phyloP scores from a whole-genome alignment of 2,888 invertebrate genomes.

The Drosophila fulvimacula region DNA sequence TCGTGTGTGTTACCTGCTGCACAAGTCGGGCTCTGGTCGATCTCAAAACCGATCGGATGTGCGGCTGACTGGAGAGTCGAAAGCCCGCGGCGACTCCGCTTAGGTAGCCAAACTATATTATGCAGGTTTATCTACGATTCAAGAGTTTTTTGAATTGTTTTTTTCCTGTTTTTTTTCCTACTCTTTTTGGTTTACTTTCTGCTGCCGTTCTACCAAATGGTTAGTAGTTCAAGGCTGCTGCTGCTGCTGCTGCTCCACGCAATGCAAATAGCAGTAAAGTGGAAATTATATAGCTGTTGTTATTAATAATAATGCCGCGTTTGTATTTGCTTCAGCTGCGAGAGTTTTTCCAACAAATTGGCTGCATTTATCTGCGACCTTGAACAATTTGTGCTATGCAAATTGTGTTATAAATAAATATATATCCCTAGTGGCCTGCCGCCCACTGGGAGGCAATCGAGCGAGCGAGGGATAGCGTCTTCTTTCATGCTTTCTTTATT shows the following conservation, averaged over 20 bases:
- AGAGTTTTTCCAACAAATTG: constrained; percentile 6
- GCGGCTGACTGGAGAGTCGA: constrained; percentile 55
- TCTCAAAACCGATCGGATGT: constrained; percentile 60
- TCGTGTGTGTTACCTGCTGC: constrained; percentile 37
- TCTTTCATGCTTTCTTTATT: background rate
- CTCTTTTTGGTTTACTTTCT: constrained; percentile 2
- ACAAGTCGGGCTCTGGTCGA: constrained; percentile 22
- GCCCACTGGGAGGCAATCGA: background rate
- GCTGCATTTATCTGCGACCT: constrained; percentile 23
- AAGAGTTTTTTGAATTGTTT: too few species aligned
- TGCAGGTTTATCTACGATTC: constrained; percentile 34
- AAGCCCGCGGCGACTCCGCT: constrained; percentile 13
- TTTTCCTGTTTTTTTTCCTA: constrained; percentile 9
- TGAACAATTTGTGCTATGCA: constrained; percentile 8
- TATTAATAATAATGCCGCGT: background rate
- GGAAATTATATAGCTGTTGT: constrained; percentile 11
- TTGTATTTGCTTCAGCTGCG: background rate
- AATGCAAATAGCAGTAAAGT: constrained; percentile 22
- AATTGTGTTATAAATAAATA: background rate
- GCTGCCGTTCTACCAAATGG: constrained; percentile 3
- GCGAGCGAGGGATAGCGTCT: background rate
- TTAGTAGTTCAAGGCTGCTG: constrained; percentile 52
- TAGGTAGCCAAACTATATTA: constrained; percentile 48
- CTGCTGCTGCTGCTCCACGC: constrained; percentile 6
- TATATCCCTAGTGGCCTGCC: background rate